Conservation (phyloP, 2,888 invertebrate species). For the Hesperia comma region DNA sequence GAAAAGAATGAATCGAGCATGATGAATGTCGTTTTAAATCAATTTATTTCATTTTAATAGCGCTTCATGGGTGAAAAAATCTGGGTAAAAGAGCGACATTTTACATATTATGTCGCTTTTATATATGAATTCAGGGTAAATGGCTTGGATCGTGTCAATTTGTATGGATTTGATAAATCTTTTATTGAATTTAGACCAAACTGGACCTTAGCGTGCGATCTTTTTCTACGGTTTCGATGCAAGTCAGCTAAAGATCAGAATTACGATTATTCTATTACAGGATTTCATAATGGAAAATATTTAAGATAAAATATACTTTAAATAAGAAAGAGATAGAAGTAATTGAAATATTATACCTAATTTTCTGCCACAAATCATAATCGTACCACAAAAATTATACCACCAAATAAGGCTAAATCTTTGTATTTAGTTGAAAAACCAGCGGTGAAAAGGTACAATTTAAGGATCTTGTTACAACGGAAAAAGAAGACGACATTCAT, state of each 20-base stretch:
- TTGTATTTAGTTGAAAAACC: background rate
- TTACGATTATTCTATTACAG: background rate
- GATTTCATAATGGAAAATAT: too few species aligned
- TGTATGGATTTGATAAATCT: background rate
- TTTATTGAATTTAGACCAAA: background rate
- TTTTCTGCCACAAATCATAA: too few species aligned
- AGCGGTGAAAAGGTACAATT: background rate
- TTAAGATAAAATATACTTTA: too few species aligned
- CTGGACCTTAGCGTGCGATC: background rate
- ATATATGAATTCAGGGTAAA: background rate
- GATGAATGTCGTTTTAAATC: slow-evolving; percentile 13
- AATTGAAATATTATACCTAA: too few species aligned
- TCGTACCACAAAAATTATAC: too few species aligned
- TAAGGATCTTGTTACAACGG: background rate
- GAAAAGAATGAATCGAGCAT: slow-evolving; percentile 23
- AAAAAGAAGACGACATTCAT: slow-evolving; percentile 15
- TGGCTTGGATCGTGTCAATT: slow-evolving; percentile 1
- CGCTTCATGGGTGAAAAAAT: slow-evolving; percentile 8
- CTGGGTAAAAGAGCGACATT: slow-evolving; percentile 3
- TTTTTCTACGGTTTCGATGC: background rate
- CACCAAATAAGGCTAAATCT: too few species aligned
- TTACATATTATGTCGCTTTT: slow-evolving; percentile 5
- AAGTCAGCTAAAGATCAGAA: background rate
- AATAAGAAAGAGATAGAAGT: too few species aligned
- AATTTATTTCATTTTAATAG: slow-evolving; percentile 15